phyloP scores from a whole-genome alignment of 2,888 invertebrate genomes.

The Hydraecia micacea region DNA sequence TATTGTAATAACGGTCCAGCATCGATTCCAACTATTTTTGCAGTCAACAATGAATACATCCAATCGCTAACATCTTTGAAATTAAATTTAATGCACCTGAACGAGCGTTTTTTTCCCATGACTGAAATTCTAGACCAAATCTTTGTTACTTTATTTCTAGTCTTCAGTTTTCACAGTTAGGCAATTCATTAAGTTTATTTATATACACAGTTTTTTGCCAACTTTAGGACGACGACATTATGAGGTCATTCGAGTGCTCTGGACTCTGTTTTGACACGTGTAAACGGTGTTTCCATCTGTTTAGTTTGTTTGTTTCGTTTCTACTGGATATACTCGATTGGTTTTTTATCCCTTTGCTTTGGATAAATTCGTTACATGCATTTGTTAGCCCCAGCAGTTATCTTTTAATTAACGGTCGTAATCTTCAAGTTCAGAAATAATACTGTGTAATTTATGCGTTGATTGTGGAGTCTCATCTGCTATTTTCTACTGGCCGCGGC shows the following conservation, averaged over 20 bases:
- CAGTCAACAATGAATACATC: slow-evolving; percentile 28
- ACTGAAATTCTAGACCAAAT: slow-evolving; percentile 34
- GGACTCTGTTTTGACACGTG: slow-evolving; percentile 55
- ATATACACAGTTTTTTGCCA: slow-evolving; percentile 65
- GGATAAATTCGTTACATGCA: neutral
- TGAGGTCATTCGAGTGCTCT: slow-evolving; percentile 64
- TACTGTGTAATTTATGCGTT: slow-evolving; percentile 35
- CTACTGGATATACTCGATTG: neutral
- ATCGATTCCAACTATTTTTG: slow-evolving; percentile 25
- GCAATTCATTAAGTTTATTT: slow-evolving; percentile 57
- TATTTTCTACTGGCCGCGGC: slow-evolving; percentile 20
- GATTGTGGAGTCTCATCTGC: slow-evolving; percentile 23
- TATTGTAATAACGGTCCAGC: slow-evolving; percentile 42
- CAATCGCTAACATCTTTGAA: slow-evolving; percentile 42
- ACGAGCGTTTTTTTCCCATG: slow-evolving; percentile 24
- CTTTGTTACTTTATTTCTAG: slow-evolving; percentile 49
- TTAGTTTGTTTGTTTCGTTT: slow-evolving; percentile 27
- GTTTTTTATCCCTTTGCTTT: slow-evolving; percentile 24
- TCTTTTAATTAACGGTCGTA: slow-evolving; percentile 34
- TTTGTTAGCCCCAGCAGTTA: slow-evolving; percentile 22
- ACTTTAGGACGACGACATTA: slow-evolving; percentile 65
- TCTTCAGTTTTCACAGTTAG: slow-evolving; percentile 58
- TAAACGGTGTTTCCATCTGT: slow-evolving; percentile 49
- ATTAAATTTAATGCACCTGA: slow-evolving; percentile 38
- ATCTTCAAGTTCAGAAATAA: slow-evolving; percentile 33